Conservation (phyloP, 2,888 invertebrate species). For the Elysia crispata region DNA sequence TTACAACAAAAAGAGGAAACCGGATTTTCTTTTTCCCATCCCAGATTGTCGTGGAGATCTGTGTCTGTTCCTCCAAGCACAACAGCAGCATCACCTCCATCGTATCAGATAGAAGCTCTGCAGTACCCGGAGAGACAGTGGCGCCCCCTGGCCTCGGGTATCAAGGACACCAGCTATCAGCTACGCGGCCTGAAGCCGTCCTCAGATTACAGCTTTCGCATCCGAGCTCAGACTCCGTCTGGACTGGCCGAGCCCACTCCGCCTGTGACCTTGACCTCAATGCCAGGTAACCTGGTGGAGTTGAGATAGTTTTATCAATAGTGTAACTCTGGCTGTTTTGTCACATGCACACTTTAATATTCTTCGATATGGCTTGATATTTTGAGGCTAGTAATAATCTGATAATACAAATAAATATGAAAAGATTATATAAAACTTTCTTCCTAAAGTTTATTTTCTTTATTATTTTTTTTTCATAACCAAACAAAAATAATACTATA, state of each 20-base stretch:
- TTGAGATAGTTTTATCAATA: too few relatives aligned
- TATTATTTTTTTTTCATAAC: too few relatives aligned
- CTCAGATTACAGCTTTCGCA: constrained; percentile 95
- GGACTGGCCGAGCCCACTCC: constrained; percentile 64
- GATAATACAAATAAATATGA: too few relatives aligned
- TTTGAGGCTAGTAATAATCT: too few relatives aligned
- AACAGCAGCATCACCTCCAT: constrained; percentile 55
- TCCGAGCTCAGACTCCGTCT: constrained; percentile 96
- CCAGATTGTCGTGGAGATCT: constrained; percentile 66
- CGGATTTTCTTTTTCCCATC: background rate
- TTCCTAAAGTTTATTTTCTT: too few relatives aligned
- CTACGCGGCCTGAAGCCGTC: constrained; percentile 62
- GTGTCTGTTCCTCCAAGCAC: constrained; percentile 55
- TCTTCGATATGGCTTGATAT: too few relatives aligned
- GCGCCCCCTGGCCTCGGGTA: constrained; percentile 69
- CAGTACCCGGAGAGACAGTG: constrained; percentile 69
- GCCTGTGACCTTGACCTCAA: constrained; percentile 46
- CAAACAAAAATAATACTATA: too few relatives aligned
- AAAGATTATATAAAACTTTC: too few relatives aligned
- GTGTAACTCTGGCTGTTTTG: background rate
- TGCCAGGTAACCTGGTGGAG: background rate
- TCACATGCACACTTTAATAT: background rate
- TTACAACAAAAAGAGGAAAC: too few relatives aligned
- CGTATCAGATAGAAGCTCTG: constrained; percentile 68
- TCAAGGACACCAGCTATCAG: constrained; percentile 60